Percentiles rank a stretch among this genome's conserved stretches.
Evolutionary conservation across 2,797 vertebrate species (phyloP).

Genomic region (Enteromius afrohamiltoni): DNA sequence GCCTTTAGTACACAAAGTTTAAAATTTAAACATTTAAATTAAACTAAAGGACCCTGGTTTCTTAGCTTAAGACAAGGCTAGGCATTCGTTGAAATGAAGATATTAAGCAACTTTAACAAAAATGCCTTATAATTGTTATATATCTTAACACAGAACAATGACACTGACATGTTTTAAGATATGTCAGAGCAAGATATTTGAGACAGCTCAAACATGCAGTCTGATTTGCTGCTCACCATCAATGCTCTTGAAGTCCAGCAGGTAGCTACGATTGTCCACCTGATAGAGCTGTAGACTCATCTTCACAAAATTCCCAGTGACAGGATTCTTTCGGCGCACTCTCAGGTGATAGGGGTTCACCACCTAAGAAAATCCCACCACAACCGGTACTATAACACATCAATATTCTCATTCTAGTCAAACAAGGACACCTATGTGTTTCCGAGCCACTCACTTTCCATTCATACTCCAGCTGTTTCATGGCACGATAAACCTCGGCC

Average conservation of each 20-base stretch:
- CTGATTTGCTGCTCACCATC: constrained; percentile 81
- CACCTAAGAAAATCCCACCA: constrained; percentile 76
- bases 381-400: constrained; percentile 4
- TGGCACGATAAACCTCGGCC: constrained; percentile 97
- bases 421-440: not conserved
- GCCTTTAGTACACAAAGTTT: not conserved
- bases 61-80: no score
- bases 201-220: not conserved
- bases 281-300: constrained; percentile 99
- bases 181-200: no score
- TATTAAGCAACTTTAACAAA: no score
- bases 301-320: constrained; percentile 96
- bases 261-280: constrained; percentile 96
- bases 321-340: constrained; percentile 93
- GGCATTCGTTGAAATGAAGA: no score
- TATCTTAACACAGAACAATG: no score
- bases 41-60: not conserved
- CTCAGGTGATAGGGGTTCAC: constrained; percentile 96
- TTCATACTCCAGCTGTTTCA: constrained; percentile 94
- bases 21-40: no score
- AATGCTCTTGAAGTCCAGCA: constrained; percentile 98
- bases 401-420: not conserved
- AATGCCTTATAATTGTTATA: no score
- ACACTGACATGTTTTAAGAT: no score
- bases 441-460: constrained; percentile 87